Evolutionary conservation across 2,797 vertebrate genomes (phyloP).

Genomic region (Rhabdophis nuchalis): DNA sequence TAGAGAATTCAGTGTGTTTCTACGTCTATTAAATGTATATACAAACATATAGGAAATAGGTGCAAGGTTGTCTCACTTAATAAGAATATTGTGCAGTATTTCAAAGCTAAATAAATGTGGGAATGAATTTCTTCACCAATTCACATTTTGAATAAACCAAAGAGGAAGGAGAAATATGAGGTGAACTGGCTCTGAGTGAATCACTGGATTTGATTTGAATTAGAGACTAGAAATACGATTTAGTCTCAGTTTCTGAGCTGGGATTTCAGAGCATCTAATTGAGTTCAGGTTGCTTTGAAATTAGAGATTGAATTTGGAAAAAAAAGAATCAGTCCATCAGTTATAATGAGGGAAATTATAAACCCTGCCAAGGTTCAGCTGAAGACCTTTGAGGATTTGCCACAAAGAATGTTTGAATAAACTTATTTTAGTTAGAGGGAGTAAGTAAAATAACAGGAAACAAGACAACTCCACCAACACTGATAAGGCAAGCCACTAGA

Average conservation of each 20-base stretch:
- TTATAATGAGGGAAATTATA: background rate
- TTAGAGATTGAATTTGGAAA: background rate
- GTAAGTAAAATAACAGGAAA: background rate
- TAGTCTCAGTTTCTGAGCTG: background rate
- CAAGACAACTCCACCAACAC: background rate
- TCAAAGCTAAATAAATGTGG: background rate
- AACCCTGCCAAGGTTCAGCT: background rate
- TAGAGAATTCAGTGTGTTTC: background rate
- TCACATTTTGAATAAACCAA: background rate
- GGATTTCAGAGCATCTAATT: background rate
- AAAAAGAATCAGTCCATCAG: background rate
- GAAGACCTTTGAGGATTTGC: background rate
- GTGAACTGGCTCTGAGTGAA: background rate
- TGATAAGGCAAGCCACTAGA: background rate
- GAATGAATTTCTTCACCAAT: constrained; percentile 1
- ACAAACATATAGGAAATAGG: background rate
- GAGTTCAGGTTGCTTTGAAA: background rate
- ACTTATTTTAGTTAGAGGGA: background rate
- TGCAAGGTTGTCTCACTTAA: background rate
- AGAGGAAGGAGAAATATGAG: background rate
- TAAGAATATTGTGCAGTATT: background rate
- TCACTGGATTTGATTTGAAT: background rate
- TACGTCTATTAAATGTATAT: background rate
- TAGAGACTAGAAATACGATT: background rate
- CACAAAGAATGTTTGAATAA: background rate